Percentiles rank a stretch among this genome's conserved stretches.
phyloP scores from a whole-genome alignment of 2,888 invertebrate species.

The Hypomecis punctinalis region DNA sequence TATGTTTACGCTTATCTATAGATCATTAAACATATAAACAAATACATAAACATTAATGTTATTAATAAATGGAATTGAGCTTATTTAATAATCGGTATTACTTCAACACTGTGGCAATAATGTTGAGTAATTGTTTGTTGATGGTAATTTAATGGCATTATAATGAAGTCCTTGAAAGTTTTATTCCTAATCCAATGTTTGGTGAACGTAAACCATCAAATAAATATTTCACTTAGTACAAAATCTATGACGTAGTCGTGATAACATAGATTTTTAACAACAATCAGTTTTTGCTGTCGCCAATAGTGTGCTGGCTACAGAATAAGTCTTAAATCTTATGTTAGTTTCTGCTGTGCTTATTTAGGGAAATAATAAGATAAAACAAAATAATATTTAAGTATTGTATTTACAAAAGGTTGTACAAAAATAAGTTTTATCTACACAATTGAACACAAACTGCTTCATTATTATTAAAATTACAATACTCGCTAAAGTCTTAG shows the following conservation, averaged over 20 bases:
- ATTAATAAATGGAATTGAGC: not conserved
- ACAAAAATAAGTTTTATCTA: slow-evolving; percentile 23
- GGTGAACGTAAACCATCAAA: too few relatives aligned
- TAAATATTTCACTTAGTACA: too few relatives aligned
- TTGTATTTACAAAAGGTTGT: slow-evolving; percentile 39
- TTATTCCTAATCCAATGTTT: not conserved
- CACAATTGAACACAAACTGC: slow-evolving; percentile 6
- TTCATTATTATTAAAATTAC: not conserved
- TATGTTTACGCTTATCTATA: too few relatives aligned
- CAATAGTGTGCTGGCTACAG: too few relatives aligned
- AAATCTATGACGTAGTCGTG: too few relatives aligned
- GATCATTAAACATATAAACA: too few relatives aligned
- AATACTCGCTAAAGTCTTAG: slow-evolving; percentile 21
- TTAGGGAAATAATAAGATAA: not conserved
- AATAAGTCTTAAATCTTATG: not conserved
- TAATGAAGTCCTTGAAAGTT: slow-evolving; percentile 19
- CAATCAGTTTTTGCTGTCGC: too few relatives aligned
- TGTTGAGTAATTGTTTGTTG: slow-evolving; percentile 12
- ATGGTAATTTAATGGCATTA: slow-evolving; percentile 26
- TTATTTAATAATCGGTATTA: slow-evolving; percentile 1
- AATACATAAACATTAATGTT: too few relatives aligned
- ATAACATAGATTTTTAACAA: too few relatives aligned
- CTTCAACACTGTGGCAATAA: not conserved
- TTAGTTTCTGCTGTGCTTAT: not conserved
- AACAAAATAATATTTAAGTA: slow-evolving; percentile 1